phyloP scores from a whole-genome alignment of 2,797 vertebrate species.

The Threskiornis aethiopicus region DNA sequence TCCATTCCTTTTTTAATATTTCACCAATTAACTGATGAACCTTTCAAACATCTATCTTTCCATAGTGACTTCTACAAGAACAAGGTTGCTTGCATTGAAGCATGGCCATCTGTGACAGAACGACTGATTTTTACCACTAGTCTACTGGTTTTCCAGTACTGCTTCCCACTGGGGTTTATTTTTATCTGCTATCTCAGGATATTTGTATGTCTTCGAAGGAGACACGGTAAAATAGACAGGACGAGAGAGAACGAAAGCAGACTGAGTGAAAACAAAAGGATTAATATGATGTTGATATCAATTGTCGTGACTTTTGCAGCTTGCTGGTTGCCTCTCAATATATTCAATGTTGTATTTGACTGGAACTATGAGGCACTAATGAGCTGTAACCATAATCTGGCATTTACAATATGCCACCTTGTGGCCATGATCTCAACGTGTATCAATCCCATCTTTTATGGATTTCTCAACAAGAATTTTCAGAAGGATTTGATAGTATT shows the following conservation, averaged over 20 bases:
- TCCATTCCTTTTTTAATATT: constrained; percentile 74
- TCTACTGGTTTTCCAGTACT: constrained; percentile 75
- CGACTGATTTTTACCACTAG: constrained; percentile 75
- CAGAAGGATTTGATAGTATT: constrained; percentile 73
- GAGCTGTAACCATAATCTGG: constrained; percentile 73
- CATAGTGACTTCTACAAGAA: constrained; percentile 63
- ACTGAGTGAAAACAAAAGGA: constrained; percentile 80
- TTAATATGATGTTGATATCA: constrained; percentile 84
- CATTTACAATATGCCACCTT: constrained; percentile 79
- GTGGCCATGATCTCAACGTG: constrained; percentile 87
- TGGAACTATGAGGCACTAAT: constrained; percentile 73
- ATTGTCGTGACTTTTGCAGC: constrained; percentile 82
- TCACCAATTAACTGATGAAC: constrained; percentile 73
- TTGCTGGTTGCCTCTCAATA: constrained; percentile 88
- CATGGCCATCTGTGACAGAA: constrained; percentile 68
- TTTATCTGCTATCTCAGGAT: constrained; percentile 77
- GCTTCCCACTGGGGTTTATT: constrained; percentile 75
- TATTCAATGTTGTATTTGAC: constrained; percentile 88
- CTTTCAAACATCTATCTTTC: constrained; percentile 72
- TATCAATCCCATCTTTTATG: constrained; percentile 85
- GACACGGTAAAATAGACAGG: constrained; percentile 69
- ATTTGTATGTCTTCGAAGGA: constrained; percentile 75
- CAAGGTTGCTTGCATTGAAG: constrained; percentile 68
- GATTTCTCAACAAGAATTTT: constrained; percentile 78
- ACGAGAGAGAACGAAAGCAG: constrained; percentile 73